These are phyloP conservation scores for Scomber japonicus DNA, from an alignment of 2,113 vertebrate genomes.

Conservation along the genomic window DNA sequence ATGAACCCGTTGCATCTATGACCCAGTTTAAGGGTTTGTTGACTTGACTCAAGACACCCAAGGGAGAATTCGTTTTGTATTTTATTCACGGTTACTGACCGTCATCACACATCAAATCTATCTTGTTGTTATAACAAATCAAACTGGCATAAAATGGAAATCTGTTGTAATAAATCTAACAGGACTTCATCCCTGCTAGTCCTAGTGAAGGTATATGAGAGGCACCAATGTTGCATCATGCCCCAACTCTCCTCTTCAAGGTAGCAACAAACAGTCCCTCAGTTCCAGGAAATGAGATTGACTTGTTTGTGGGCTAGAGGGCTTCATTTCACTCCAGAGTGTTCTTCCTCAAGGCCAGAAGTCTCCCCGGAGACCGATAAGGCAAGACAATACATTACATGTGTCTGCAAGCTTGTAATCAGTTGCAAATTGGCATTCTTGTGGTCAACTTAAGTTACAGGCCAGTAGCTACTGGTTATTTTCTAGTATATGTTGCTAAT, in stretches of 20 bases:
- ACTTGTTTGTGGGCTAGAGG: not conserved
- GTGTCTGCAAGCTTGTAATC: not conserved
- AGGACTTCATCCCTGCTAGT: not conserved
- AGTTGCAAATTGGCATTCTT: not conserved
- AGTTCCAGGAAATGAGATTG: slow-evolving; percentile 44
- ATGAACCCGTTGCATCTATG: slow-evolving; percentile 32
- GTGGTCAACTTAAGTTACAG: not conserved
- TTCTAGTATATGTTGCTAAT: too few relatives aligned
- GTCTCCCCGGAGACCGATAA: slow-evolving; percentile 6
- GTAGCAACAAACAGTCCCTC: slow-evolving; percentile 25
- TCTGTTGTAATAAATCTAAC: not conserved
- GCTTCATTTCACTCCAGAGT: slow-evolving; percentile 14
- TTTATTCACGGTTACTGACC: too few relatives aligned
- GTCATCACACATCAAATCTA: not conserved
- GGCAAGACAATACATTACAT: not conserved
- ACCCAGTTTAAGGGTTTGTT: slow-evolving; percentile 51
- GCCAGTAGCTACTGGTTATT: not conserved
- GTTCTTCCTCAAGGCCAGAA: slow-evolving; percentile 37
- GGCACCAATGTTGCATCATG: slow-evolving; percentile 13
- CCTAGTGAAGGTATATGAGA: not conserved
- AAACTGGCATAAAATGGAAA: not conserved
- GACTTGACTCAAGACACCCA: not conserved
- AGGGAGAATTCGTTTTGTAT: not conserved
- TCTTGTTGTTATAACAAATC: not conserved
- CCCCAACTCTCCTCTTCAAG: not conserved